Evolutionary conservation across 2,888 invertebrate species (phyloP).

Genomic region (Diaprepes abbreviatus): DNA sequence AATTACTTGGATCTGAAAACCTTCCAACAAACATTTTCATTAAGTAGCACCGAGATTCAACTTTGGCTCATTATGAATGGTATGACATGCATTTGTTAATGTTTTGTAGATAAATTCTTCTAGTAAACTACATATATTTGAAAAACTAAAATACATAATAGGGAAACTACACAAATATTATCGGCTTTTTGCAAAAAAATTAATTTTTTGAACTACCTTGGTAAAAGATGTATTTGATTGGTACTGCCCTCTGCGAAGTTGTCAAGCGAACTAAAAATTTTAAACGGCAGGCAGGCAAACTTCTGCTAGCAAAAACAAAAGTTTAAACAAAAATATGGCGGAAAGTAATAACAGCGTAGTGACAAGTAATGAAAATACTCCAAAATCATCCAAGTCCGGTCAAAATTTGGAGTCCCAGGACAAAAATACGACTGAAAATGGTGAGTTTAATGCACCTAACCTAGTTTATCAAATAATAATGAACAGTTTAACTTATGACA

Average conservation of each 20-base stretch:
- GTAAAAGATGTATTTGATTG: slow-evolving; percentile 15
- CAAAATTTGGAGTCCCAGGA: slow-evolving; percentile 56
- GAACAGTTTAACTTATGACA: slow-evolving; percentile 46
- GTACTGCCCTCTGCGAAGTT: slow-evolving; percentile 48
- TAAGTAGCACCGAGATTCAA: too few relatives aligned
- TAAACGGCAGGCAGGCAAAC: slow-evolving; percentile 51
- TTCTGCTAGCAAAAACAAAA: slow-evolving; percentile 57
- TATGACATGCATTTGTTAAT: too few relatives aligned
- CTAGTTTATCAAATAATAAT: slow-evolving; percentile 26
- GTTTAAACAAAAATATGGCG: slow-evolving; percentile 66
- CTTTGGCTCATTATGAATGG: too few relatives aligned
- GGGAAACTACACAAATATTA: too few relatives aligned
- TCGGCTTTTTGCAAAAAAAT: too few relatives aligned
- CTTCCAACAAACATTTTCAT: too few relatives aligned
- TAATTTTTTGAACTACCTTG: slow-evolving; percentile 34
- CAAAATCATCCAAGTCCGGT: slow-evolving; percentile 58
- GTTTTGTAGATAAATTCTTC: too few relatives aligned
- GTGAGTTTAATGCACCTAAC: slow-evolving; percentile 55
- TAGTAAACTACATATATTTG: too few relatives aligned
- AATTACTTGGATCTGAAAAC: too few relatives aligned
- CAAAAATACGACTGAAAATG: slow-evolving; percentile 62
- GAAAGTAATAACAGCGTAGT: slow-evolving; percentile 66
- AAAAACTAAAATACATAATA: too few relatives aligned
- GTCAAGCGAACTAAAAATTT: slow-evolving; percentile 51
- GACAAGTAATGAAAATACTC: slow-evolving; percentile 63